Conservation (phyloP, 2,797 vertebrate genomes). For the Eurystomus glaucurus region DNA sequence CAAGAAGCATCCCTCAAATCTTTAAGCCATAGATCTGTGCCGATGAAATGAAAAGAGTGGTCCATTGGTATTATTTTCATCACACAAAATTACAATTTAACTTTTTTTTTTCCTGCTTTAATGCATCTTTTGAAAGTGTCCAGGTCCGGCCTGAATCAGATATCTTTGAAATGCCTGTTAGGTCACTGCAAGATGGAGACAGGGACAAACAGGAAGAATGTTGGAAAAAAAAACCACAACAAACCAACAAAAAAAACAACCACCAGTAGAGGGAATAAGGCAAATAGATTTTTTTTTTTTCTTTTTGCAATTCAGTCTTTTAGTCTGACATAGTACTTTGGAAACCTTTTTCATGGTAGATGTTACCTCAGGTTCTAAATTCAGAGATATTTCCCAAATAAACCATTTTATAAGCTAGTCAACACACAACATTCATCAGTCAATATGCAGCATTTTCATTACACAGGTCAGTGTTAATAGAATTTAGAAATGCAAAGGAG, state of each 20-base stretch:
- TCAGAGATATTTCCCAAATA: conserved; percentile 19
- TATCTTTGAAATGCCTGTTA: neutral
- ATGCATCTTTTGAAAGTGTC: neutral
- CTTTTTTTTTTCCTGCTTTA: neutral
- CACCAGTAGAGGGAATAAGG: neutral
- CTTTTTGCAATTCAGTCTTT: neutral
- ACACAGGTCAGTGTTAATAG: conserved; percentile 36
- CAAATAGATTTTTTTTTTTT: neutral
- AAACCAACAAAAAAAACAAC: neutral
- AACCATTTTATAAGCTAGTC: conserved; percentile 76
- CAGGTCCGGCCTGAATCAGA: neutral
- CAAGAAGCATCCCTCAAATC: neutral
- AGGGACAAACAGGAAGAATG: neutral
- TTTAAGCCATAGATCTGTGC: neutral
- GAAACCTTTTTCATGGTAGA: neutral
- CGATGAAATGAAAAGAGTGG: neutral
- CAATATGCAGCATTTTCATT: conserved; percentile 38
- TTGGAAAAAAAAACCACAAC: no score
- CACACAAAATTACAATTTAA: neutral
- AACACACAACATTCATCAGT: conserved; percentile 41
- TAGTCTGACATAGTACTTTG: neutral
- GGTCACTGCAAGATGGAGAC: neutral
- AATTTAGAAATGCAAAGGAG: conserved; percentile 54
- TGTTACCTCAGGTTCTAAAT: neutral
- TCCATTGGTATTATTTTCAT: neutral